Base-by-base conservation (phyloP, 1,140 invertebrate species). In the Mamestra configurata region DNA sequence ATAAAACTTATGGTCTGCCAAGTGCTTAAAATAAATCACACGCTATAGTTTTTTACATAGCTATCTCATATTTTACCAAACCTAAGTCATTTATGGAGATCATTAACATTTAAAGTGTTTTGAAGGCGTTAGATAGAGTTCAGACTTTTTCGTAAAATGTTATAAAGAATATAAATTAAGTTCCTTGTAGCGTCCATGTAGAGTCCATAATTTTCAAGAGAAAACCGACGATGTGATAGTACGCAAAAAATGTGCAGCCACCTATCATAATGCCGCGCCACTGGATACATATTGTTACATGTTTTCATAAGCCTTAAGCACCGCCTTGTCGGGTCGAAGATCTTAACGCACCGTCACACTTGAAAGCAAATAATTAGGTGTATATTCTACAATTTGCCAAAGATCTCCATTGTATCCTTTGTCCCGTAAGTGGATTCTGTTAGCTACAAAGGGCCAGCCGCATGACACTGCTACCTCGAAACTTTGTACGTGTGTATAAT, bases 301-400 rank as follows among this genome's bases (percentile, higher is more conserved):
- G 91, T 94, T 93, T 93, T 94, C 87, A 88, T 89, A 91, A 92
- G 87, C 91, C 91, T 91, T 89, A 90, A 93, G 89, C 80, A 89
- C 86, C 88, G 88, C 89, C 89, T 89, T 84, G 77, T 81, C 83
- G 82, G 81, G 86, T 86, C 85, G 75, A 84, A 89, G 85, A 90
- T 87, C 85, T 88, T 85, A 84, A 92, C 92, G 91, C 89, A 89
- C 82, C 86, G 91, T 76, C 86, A 82, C 85, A 89, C 87, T 83
- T 87, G 85, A 92, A 95, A 92, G 82, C 87, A 84, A 88, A 93
- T 93, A 94, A 94, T 94, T 94, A 93, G 85, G 90, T 91, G 92
- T 94, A 93, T 93, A 94, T 90, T 90, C 92, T 93, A 95, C 92
- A 92, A 95, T 94, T 93, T 94, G 92, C 91, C 91, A 93, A 93